phyloP scores from a whole-genome alignment of 2,888 invertebrate species.

The Rhingia rostrata region DNA sequence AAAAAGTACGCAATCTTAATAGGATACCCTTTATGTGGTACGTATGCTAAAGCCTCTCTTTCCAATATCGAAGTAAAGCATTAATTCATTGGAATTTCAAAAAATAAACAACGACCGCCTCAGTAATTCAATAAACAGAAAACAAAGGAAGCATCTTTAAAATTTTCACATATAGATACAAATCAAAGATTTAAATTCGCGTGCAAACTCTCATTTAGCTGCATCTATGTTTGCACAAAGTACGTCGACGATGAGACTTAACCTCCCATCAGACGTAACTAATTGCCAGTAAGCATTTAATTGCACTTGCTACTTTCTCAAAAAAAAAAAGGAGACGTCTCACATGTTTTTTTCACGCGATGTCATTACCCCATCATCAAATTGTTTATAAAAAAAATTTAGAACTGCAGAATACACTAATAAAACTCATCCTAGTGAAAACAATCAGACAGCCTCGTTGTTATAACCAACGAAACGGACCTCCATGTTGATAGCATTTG shows the following conservation, averaged over 20 bases:
- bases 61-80: no score
- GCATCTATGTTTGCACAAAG: constrained; percentile 14
- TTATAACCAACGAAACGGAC: constrained; percentile 29
- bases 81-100: no score
- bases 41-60: no score
- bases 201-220: constrained; percentile 14
- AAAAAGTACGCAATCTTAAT: no score
- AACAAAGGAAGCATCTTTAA: not conserved
- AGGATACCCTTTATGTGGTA: no score
- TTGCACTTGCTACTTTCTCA: constrained; percentile 11
- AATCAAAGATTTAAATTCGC: not conserved
- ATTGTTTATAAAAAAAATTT: not conserved
- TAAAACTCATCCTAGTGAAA: constrained; percentile 29
- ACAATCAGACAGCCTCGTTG: constrained; percentile 21
- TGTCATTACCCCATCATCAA: constrained; percentile 28
- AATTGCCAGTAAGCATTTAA: constrained; percentile 13
- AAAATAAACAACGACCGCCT: no score
- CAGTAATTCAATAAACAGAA: not conserved
- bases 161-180: not conserved
- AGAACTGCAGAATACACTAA: not conserved
- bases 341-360: constrained; percentile 23
- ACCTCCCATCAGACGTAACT: constrained; percentile 20
- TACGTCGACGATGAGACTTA: not conserved
- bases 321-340: constrained; percentile 8
- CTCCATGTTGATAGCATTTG: constrained; percentile 3